phyloP scores from a whole-genome alignment of 2,888 invertebrate species.

The Nemotelus pantherinus region DNA sequence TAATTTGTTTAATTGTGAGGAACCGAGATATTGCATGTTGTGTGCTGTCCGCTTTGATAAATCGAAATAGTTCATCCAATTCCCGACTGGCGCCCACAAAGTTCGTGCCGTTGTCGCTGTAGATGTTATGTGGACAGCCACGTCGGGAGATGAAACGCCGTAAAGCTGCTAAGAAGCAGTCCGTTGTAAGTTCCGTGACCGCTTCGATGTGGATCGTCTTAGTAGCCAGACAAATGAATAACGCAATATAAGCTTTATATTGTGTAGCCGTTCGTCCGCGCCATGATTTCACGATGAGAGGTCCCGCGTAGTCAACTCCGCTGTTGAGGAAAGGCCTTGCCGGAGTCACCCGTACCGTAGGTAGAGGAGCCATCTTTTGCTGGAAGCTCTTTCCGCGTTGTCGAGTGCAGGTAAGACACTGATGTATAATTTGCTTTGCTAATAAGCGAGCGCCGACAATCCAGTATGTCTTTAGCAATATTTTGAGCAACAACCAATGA shows the following conservation, averaged over 20 bases:
- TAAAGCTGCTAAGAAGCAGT: neutral
- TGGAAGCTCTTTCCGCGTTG: too few relatives aligned
- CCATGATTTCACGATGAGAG: neutral
- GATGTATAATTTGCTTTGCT: neutral
- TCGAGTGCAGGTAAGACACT: neutral
- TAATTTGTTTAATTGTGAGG: too few relatives aligned
- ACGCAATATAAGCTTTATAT: neutral
- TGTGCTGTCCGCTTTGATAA: neutral
- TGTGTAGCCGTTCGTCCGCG: neutral
- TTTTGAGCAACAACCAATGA: too few relatives aligned
- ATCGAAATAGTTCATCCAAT: neutral
- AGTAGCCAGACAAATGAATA: neutral
- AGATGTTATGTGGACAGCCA: neutral
- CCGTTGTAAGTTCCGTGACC: neutral
- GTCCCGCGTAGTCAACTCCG: neutral
- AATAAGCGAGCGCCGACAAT: neutral
- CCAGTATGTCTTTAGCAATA: conserved; percentile 4
- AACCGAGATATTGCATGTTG: too few relatives aligned
- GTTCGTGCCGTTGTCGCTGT: neutral
- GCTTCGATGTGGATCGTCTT: neutral
- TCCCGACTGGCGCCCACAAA: neutral
- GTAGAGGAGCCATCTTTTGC: neutral
- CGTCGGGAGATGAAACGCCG: neutral
- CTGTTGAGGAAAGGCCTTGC: neutral
- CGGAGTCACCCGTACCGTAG: neutral